Percentiles rank a stretch among this genome's conserved stretches.
phyloP scores from a whole-genome alignment of 2,888 invertebrate species.

The Drosophila diplacantha region DNA sequence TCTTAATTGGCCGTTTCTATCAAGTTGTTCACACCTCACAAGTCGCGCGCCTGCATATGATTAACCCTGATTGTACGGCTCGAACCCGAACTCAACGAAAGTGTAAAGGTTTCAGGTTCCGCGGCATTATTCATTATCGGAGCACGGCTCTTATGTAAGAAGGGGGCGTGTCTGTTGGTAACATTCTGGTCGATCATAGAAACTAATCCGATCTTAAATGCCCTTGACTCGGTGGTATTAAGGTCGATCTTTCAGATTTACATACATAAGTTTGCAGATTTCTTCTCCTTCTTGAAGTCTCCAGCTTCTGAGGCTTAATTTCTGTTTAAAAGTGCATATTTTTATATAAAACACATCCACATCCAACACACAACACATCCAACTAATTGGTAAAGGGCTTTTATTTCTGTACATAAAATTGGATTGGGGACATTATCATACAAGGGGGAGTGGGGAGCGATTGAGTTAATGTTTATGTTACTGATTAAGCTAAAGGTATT shows the following conservation, averaged over 20 bases:
- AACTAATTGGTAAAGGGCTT: conserved; percentile 28
- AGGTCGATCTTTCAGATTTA: not conserved
- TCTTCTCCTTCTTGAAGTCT: not conserved
- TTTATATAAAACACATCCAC: not conserved
- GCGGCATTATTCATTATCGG: conserved; percentile 9
- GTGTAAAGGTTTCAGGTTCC: conserved; percentile 32
- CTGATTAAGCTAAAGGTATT: conserved; percentile 61
- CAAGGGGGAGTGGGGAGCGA: conserved; percentile 38
- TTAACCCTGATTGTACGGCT: conserved; percentile 30
- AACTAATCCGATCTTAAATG: not conserved
- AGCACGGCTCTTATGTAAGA: conserved; percentile 8
- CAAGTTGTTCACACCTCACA: conserved; percentile 26
- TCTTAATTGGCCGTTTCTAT: conserved; percentile 40
- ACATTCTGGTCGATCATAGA: conserved; percentile 3
- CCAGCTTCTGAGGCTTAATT: not conserved
- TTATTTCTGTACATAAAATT: conserved; percentile 58
- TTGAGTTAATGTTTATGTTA: conserved; percentile 46
- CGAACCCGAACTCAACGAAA: conserved; percentile 29
- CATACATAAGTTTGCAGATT: too few species aligned
- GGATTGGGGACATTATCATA: conserved; percentile 51
- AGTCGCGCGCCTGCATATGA: conserved; percentile 35
- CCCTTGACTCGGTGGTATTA: conserved; percentile 7
- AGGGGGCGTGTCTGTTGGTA: not conserved
- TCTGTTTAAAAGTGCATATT: not conserved
- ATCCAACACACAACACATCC: not conserved